Percentiles rank a stretch among this genome's conserved stretches.
Conservation (phyloP, 53 echinoderm and acorn worm genomes). For the Paelopatides confundens region DNA sequence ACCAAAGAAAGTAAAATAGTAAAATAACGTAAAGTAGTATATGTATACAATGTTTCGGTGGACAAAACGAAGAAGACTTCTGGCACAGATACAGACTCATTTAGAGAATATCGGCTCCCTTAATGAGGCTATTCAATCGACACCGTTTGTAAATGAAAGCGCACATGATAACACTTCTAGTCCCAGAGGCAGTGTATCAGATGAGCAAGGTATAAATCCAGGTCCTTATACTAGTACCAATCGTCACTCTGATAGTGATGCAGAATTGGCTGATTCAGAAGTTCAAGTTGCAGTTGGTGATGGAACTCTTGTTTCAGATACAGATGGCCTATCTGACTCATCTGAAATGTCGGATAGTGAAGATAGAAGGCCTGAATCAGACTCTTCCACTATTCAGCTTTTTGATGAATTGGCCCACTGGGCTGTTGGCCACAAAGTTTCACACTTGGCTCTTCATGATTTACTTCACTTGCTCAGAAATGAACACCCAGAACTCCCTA, state of each 20-base stretch:
- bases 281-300: too few relatives aligned
- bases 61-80: too few relatives aligned
- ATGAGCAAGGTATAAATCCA: background rate
- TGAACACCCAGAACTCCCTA: constrained; percentile 53
- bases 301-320: background rate
- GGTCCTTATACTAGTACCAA: too few relatives aligned
- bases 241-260: background rate
- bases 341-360: background rate
- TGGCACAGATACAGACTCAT: background rate
- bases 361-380: background rate
- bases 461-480: constrained; percentile 56
- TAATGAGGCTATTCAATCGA: constrained; percentile 16
- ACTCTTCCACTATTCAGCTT: background rate
- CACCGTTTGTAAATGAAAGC: too few relatives aligned
- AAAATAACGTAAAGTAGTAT: background rate
- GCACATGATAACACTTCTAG: too few relatives aligned
- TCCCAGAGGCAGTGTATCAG: too few relatives aligned
- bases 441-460: constrained; percentile 53
- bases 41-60: too few relatives aligned
- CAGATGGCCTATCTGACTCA: background rate
- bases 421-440: constrained; percentile 36
- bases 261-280: background rate
- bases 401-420: background rate
- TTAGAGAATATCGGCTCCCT: background rate
- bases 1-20: background rate